phyloP scores from a whole-genome alignment of 1,140 invertebrate genomes.

The Andrena cerasifolii region DNA sequence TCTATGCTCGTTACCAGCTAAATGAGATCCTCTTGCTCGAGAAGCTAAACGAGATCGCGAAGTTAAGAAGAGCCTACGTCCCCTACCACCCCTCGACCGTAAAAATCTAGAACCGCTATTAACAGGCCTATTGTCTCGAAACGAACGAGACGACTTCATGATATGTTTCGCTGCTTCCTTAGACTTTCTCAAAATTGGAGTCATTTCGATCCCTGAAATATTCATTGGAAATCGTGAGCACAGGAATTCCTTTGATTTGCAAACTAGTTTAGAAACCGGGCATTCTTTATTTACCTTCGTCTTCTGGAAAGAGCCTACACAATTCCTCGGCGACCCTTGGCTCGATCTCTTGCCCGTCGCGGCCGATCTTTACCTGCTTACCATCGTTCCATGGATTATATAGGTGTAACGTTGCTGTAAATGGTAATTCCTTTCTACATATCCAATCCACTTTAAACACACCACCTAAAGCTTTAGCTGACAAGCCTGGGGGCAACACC shows the following conservation, averaged over 20 bases:
- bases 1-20: slow-evolving; percentile 71
- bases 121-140: slow-evolving; percentile 81
- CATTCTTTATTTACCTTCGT: slow-evolving; percentile 85
- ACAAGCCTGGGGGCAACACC: slow-evolving; percentile 94
- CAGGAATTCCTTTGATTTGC: background rate
- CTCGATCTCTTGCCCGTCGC: slow-evolving; percentile 99
- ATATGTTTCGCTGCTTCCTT: slow-evolving; percentile 90
- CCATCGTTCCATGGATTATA: slow-evolving; percentile 99
- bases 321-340: slow-evolving; percentile 96
- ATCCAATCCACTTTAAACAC: slow-evolving; percentile 99
- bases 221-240: background rate
- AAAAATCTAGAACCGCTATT: slow-evolving; percentile 82
- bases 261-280: background rate
- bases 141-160: slow-evolving; percentile 81
- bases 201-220: slow-evolving; percentile 90
- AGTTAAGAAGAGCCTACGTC: slow-evolving; percentile 78
- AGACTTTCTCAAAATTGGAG: slow-evolving; percentile 93
- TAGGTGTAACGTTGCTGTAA: slow-evolving; percentile 95
- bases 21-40: slow-evolving; percentile 76
- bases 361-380: slow-evolving; percentile 98
- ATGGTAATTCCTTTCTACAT: slow-evolving; percentile 96
- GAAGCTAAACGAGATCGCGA: slow-evolving; percentile 80
- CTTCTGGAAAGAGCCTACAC: slow-evolving; percentile 96
- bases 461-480: slow-evolving; percentile 95
- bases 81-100: slow-evolving; percentile 82